Percentiles rank a stretch among this genome's conserved stretches.
These are phyloP conservation scores for Sarcophaga rosellei DNA, from an alignment of 2,888 invertebrate genomes.

Conservation along the genomic window DNA sequence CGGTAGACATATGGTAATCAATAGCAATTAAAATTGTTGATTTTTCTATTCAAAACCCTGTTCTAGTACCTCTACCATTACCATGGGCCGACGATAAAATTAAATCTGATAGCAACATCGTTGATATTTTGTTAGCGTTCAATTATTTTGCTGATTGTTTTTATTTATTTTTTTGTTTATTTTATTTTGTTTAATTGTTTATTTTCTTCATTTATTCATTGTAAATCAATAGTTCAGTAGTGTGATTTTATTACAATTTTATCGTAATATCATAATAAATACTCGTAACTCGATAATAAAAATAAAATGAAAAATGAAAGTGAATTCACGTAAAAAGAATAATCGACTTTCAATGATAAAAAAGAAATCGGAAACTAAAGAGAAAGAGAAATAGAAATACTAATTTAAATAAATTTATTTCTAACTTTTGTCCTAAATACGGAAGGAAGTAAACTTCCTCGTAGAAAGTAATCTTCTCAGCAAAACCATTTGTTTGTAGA, in stretches of 20 bases:
- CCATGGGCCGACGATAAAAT: conserved; percentile 21
- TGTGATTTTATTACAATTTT: background rate
- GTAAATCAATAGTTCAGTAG: background rate
- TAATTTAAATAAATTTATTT: too few species aligned
- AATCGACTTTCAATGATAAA: too few species aligned
- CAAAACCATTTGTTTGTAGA: too few species aligned
- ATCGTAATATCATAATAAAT: background rate
- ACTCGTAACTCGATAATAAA: background rate
- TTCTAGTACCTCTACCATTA: background rate
- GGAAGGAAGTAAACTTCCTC: too few species aligned
- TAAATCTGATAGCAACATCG: background rate
- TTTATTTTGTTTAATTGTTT: conserved; percentile 1
- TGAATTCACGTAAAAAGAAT: too few species aligned
- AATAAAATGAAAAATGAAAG: background rate
- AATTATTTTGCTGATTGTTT: background rate
- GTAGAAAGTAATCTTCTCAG: too few species aligned
- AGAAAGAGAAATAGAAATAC: too few species aligned
- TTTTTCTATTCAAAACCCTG: background rate
- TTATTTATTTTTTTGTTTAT: background rate
- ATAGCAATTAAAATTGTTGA: conserved; percentile 47
- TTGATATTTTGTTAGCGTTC: background rate
- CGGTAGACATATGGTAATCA: conserved; percentile 35
- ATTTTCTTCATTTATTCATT: background rate
- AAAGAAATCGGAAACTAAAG: too few species aligned
- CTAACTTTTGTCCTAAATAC: too few species aligned